Percentiles rank a stretch among this genome's conserved stretches.
Evolutionary conservation across 2,888 invertebrate genomes (phyloP).

Genomic region (Ischnus inquisitorius): DNA sequence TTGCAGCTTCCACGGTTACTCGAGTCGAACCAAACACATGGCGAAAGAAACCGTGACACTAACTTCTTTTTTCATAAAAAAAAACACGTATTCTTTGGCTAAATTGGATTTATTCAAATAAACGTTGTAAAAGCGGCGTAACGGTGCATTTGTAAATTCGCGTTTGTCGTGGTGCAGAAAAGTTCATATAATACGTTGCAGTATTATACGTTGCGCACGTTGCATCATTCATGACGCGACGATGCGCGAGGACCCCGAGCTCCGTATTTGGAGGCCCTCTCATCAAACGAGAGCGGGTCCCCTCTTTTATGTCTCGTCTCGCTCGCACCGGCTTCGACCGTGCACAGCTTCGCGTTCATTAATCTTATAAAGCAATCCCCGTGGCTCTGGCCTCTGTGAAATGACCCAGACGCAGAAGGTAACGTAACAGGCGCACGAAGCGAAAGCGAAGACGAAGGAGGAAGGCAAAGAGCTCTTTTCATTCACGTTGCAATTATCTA

Average conservation of each 20-base stretch:
- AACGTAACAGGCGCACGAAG: conserved; percentile 42
- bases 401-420: conserved; percentile 14
- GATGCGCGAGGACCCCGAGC: conserved; percentile 53
- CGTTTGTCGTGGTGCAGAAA: conserved; percentile 48
- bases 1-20: not conserved
- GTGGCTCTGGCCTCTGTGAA: conserved; percentile 28
- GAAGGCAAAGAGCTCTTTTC: conserved; percentile 50
- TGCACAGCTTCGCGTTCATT: conserved; percentile 78
- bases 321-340: conserved; percentile 70
- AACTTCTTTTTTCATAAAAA: not conserved
- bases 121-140: conserved; percentile 73
- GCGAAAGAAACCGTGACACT: not conserved
- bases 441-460: conserved; percentile 17
- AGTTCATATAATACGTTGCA: not conserved
- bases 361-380: conserved; percentile 83
- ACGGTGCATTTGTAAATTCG: conserved; percentile 76
- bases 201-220: conserved; percentile 54
- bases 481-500: conserved; percentile 64
- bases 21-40: not conserved
- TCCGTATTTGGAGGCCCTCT: conserved; percentile 66
- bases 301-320: conserved; percentile 41
- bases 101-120: not conserved
- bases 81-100: not conserved
- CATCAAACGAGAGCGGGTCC: conserved; percentile 56
- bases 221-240: conserved; percentile 76